Evolutionary conservation across 2,888 invertebrate genomes (phyloP).

Genomic region (Blera fallax): DNA sequence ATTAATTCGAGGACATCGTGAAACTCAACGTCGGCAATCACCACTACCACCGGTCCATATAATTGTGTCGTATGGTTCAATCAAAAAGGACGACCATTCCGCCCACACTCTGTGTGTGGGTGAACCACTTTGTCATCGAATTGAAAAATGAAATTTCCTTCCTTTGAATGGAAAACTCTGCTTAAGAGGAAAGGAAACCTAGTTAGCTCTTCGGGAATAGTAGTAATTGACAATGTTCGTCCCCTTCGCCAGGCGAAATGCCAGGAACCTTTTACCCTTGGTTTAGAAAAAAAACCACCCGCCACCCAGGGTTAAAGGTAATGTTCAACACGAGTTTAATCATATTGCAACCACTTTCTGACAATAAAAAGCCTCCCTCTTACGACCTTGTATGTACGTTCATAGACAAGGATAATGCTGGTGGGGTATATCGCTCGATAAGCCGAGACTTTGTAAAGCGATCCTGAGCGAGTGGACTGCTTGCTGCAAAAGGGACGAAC

Average conservation of each 20-base stretch:
- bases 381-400: neutral
- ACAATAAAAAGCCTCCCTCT: conserved; percentile 21
- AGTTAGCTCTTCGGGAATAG: conserved; percentile 33
- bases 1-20: neutral
- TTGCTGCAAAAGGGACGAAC: conserved; percentile 38
- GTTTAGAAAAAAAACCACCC: neutral
- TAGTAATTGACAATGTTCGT: conserved; percentile 26
- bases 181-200: conserved; percentile 7
- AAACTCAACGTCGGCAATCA: too few species aligned
- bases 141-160: conserved; percentile 62
- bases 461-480: conserved; percentile 8
- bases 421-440: conserved; percentile 34
- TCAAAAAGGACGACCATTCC: conserved; percentile 6
- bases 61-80: conserved; percentile 7
- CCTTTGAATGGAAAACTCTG: conserved; percentile 17
- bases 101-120: neutral
- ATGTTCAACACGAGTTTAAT: conserved; percentile 53
- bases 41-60: neutral
- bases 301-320: conserved; percentile 4
- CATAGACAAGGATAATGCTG: conserved; percentile 25
- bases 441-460: conserved; percentile 13
- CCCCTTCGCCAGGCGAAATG: neutral
- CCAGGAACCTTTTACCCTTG: neutral
- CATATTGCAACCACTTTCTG: conserved; percentile 48
- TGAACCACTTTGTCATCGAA: conserved; percentile 45